Conservation (phyloP, 2,888 invertebrate genomes). For the Achlya flavicornis region DNA sequence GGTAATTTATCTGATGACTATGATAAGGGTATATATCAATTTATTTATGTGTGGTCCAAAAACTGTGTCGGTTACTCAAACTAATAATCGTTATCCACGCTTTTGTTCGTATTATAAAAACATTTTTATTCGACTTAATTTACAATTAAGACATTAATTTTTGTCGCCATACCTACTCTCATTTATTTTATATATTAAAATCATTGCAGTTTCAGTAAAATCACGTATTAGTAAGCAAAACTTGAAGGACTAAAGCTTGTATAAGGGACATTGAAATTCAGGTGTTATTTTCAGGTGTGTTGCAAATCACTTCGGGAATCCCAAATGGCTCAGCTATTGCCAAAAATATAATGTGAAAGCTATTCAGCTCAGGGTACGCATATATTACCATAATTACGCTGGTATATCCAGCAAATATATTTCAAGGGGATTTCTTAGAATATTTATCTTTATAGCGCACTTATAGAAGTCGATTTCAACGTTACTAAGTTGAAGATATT, state of each 20-base stretch:
- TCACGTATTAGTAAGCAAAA: background rate
- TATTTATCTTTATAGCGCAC: constrained; percentile 6
- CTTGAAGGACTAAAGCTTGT: background rate
- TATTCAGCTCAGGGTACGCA: background rate
- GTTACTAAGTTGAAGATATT: background rate
- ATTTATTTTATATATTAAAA: no score
- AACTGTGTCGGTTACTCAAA: no score
- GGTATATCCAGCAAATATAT: background rate
- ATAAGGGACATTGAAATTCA: background rate
- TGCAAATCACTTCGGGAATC: background rate
- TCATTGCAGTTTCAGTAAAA: background rate
- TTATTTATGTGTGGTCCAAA: no score
- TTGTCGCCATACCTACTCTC: no score
- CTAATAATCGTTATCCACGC: background rate
- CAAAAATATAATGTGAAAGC: constrained; percentile 6
- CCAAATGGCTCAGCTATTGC: background rate
- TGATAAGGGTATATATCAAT: no score
- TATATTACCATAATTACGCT: constrained; percentile 2
- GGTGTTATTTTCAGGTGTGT: constrained; percentile 5
- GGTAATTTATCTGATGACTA: no score
- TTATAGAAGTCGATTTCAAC: background rate
- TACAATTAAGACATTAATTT: no score
- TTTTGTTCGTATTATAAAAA: no score
- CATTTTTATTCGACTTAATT: no score
- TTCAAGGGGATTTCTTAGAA: background rate